Percentiles rank a stretch among this genome's conserved stretches.
Conservation (phyloP, 2,797 vertebrate genomes). For the Helarctos malayanus region DNA sequence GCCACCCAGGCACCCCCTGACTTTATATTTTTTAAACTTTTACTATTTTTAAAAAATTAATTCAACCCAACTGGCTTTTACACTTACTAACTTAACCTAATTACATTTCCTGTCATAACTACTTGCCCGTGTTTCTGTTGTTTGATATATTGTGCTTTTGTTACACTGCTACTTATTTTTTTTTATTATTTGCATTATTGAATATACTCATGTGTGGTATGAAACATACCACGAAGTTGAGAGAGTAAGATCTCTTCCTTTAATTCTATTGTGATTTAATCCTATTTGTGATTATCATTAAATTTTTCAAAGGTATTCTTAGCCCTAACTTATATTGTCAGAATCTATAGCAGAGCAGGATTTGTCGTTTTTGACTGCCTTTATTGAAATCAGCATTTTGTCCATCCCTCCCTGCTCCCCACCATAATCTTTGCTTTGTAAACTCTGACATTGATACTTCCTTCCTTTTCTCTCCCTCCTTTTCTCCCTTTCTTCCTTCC, state of each 20-base stretch:
- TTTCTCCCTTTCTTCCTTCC: background rate
- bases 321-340: background rate
- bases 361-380: background rate
- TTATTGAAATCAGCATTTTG: background rate
- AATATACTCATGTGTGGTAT: background rate
- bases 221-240: background rate
- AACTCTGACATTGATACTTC: background rate
- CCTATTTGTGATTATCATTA: conserved; percentile 12
- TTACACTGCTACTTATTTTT: background rate
- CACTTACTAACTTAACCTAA: conserved; percentile 32
- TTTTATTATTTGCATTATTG: background rate
- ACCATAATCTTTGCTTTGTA: background rate
- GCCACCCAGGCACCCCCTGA: background rate
- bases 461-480: background rate
- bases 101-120: background rate
- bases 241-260: background rate
- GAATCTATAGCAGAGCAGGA: background rate
- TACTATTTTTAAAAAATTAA: conserved; percentile 28
- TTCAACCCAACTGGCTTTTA: background rate
- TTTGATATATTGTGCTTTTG: background rate
- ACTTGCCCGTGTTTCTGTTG: conserved; percentile 21
- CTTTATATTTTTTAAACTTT: background rate
- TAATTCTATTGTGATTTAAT: conserved; percentile 27
- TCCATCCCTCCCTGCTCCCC: background rate
- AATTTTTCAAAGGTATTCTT: conserved; percentile 10